Evolutionary conservation across 2,797 vertebrate species (phyloP).

Genomic region (Mastacembelus armatus): DNA sequence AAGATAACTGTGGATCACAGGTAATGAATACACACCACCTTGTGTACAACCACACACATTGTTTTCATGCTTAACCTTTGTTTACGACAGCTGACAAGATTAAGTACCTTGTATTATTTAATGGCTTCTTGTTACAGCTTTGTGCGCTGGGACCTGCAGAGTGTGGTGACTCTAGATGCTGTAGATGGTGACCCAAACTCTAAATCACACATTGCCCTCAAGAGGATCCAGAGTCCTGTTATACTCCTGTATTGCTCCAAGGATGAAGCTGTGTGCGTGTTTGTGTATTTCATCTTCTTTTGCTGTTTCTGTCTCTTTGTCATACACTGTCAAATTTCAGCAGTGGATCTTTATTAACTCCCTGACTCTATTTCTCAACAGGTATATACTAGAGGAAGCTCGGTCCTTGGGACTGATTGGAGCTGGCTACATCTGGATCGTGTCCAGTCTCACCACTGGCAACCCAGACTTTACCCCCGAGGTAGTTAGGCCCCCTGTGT

Average conservation of each 20-base stretch:
- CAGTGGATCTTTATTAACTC: constrained; percentile 22
- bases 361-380: constrained; percentile 40
- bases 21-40: constrained; percentile 44
- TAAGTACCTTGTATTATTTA: constrained; percentile 40
- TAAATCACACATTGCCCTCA: constrained; percentile 94
- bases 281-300: constrained; percentile 18
- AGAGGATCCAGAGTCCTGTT: constrained; percentile 97
- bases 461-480: constrained; percentile 94
- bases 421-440: constrained; percentile 97
- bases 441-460: constrained; percentile 94
- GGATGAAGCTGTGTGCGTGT: constrained; percentile 89
- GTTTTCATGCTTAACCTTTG: constrained; percentile 27
- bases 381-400: constrained; percentile 93
- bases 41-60: background rate
- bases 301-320: constrained; percentile 11
- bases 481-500: constrained; percentile 62
- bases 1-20: constrained; percentile 87
- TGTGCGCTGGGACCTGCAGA: constrained; percentile 98
- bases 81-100: constrained; percentile 46
- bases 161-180: constrained; percentile 91
- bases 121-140: constrained; percentile 86
- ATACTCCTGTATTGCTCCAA: constrained; percentile 98
- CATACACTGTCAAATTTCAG: constrained; percentile 19
- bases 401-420: constrained; percentile 94
- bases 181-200: constrained; percentile 90